Evolutionary conservation across 2,888 invertebrate species (phyloP).

Genomic region (Ophion ellenae): DNA sequence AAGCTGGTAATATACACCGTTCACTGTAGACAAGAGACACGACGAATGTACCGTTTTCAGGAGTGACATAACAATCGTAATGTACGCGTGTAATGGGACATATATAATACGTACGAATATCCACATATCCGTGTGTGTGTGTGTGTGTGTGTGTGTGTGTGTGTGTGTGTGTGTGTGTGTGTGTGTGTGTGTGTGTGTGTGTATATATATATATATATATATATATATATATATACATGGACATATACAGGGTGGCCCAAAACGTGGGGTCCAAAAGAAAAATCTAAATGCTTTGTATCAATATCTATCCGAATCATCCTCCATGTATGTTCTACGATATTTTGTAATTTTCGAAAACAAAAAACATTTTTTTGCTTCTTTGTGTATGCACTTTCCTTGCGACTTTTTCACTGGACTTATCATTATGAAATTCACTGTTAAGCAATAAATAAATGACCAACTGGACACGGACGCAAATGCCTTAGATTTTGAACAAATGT

Average conservation of each 20-base stretch:
- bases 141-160: not conserved
- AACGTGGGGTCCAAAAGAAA: not conserved
- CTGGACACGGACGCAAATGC: not conserved
- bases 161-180: not conserved
- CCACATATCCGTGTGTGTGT: not conserved
- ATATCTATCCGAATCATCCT: too few relatives aligned
- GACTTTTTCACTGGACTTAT: not conserved
- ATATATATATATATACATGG: conserved; percentile 20
- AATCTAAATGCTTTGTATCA: not conserved
- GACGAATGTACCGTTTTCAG: conserved; percentile 53
- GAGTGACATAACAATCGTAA: conserved; percentile 55
- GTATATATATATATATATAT: conserved; percentile 25
- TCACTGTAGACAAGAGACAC: not conserved
- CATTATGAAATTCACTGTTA: not conserved
- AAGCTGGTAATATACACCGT: not conserved
- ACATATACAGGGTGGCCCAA: not conserved
- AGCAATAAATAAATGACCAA: too few relatives aligned
- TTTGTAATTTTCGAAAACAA: not conserved
- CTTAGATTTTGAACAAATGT: not conserved
- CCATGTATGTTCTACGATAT: not conserved
- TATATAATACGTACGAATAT: conserved; percentile 3
- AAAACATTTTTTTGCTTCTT: not conserved
- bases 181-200: not conserved
- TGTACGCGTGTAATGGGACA: conserved; percentile 15
- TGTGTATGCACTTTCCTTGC: too few relatives aligned